Percentiles rank a stretch among this genome's conserved stretches.
Evolutionary conservation across 2,113 vertebrate genomes (phyloP).

Genomic region (Solea solea): DNA sequence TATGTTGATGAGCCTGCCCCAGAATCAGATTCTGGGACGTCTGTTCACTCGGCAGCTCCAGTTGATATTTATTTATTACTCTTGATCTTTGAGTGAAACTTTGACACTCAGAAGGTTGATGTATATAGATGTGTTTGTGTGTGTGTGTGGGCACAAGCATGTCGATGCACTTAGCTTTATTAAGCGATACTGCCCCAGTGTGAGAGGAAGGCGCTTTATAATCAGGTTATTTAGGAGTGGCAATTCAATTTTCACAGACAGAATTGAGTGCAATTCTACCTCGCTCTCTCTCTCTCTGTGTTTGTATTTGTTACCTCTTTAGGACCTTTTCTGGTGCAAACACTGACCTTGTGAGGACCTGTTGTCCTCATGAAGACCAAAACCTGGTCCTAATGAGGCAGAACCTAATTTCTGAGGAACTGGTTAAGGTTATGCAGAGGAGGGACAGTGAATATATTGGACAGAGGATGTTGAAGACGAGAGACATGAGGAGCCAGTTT

Average conservation of each 20-base stretch:
- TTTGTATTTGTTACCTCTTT: slow-evolving; percentile 1
- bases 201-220: slow-evolving; percentile 59
- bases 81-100: background rate
- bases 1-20: background rate
- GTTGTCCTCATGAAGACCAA: too few species aligned
- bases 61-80: background rate
- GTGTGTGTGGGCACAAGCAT: slow-evolving; percentile 18
- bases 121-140: background rate
- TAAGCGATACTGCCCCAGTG: slow-evolving; percentile 58
- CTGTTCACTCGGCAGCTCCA: background rate
- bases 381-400: too few species aligned
- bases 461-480: too few species aligned
- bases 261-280: slow-evolving; percentile 49
- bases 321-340: too few species aligned
- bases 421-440: too few species aligned
- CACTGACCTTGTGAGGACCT: too few species aligned
- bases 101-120: slow-evolving; percentile 10
- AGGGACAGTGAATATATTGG: too few species aligned
- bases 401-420: too few species aligned
- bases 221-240: slow-evolving; percentile 65
- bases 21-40: background rate
- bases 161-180: slow-evolving; percentile 70
- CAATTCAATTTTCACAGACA: slow-evolving; percentile 71
- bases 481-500: too few species aligned
- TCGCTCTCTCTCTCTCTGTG: slow-evolving; percentile 7